Evolutionary conservation across 1,140 invertebrate genomes (phyloP).

Genomic region (Trachymyrmex cornetzi): DNA sequence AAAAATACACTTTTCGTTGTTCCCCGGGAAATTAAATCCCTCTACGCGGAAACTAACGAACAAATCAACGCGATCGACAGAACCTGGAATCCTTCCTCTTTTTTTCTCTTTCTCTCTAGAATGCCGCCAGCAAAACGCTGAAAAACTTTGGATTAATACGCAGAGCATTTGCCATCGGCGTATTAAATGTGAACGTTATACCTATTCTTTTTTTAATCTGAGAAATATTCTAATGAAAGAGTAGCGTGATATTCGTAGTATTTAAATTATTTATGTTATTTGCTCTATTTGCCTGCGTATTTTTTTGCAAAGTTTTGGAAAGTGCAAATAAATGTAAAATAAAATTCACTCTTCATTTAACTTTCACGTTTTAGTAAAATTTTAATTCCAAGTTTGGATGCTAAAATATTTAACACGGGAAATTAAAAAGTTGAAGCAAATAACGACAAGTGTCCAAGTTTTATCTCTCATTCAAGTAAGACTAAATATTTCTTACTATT

Average conservation of each 20-base stretch:
- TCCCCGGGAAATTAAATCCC: slow-evolving; percentile 52
- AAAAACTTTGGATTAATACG: not conserved
- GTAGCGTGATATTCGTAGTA: not conserved
- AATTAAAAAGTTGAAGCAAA: slow-evolving; percentile 29
- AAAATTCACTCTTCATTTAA: slow-evolving; percentile 18
- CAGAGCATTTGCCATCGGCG: not conserved
- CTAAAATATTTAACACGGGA: slow-evolving; percentile 27
- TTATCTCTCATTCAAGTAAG: not conserved
- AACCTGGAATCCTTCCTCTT: not conserved
- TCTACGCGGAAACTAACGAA: slow-evolving; percentile 31
- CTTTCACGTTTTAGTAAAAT: slow-evolving; percentile 11
- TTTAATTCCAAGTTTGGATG: slow-evolving; percentile 20
- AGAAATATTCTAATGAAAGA: not conserved
- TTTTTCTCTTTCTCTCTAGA: not conserved
- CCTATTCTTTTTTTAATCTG: not conserved
- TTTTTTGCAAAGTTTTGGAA: not conserved
- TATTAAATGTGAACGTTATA: slow-evolving; percentile 10
- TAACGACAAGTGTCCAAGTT: not conserved
- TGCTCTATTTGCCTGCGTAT: not conserved
- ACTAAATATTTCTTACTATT: slow-evolving; percentile 1
- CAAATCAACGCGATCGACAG: slow-evolving; percentile 37
- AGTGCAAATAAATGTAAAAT: not conserved
- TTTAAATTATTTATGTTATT: not conserved
- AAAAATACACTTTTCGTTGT: slow-evolving; percentile 49
- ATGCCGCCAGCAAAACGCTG: not conserved